Evolutionary conservation across 2,888 invertebrate species (phyloP).

Genomic region (Sarcophaga rosellei): DNA sequence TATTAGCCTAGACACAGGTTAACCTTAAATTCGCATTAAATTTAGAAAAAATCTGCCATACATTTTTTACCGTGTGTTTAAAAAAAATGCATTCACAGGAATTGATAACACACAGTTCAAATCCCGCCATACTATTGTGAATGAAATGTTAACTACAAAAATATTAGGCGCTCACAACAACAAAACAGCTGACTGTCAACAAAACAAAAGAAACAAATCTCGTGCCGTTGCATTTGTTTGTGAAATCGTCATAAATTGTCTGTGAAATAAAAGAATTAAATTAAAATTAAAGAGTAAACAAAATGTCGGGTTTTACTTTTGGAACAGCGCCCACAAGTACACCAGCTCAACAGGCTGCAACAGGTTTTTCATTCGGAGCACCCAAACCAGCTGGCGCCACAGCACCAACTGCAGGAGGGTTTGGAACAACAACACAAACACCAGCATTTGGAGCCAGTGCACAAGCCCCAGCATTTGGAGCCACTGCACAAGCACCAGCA

Average conservation of each 20-base stretch:
- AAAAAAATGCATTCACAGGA: not conserved
- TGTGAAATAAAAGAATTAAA: not conserved
- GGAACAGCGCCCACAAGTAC: conserved; percentile 69
- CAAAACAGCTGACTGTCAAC: conserved; percentile 51
- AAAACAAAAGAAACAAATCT: conserved; percentile 24
- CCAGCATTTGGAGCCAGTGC: conserved; percentile 51
- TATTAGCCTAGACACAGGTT: no score
- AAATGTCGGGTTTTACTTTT: conserved; percentile 71
- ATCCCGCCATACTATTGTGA: conserved; percentile 43
- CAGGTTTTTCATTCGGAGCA: conserved; percentile 71
- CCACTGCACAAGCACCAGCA: conserved; percentile 58
- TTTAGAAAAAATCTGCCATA: not conserved
- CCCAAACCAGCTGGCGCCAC: conserved; percentile 40
- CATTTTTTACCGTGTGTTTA: conserved; percentile 19
- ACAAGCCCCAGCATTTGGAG: conserved; percentile 62
- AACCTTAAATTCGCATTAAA: no score
- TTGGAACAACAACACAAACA: conserved; percentile 21
- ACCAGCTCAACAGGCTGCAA: conserved; percentile 54
- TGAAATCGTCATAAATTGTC: conserved; percentile 41
- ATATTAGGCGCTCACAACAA: not conserved
- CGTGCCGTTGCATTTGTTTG: conserved; percentile 39
- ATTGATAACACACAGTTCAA: not conserved
- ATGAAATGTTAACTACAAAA: not conserved
- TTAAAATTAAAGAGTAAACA: not conserved
- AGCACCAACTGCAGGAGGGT: conserved; percentile 39